phyloP scores from a whole-genome alignment of 2,113 vertebrate species.

The Pollachius pollachius region DNA sequence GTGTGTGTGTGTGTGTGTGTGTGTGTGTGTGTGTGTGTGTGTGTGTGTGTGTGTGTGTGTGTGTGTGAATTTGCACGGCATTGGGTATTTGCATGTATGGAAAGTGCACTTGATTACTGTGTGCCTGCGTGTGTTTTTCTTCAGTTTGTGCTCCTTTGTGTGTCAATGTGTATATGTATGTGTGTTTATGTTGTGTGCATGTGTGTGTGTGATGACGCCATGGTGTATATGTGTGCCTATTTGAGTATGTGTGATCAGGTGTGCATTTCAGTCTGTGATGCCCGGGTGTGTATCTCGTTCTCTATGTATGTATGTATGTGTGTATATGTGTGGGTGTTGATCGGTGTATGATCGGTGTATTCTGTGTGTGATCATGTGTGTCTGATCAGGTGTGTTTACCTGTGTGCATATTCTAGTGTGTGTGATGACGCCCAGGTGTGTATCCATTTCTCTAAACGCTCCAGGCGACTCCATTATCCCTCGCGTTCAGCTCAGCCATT shows the following conservation, averaged over 20 bases:
- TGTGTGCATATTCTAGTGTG: not conserved
- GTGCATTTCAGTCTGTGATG: not conserved
- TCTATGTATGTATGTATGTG: not conserved
- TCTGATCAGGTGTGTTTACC: not conserved
- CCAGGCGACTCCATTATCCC: too few species aligned
- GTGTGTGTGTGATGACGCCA: too few species aligned
- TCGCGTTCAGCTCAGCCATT: too few species aligned
- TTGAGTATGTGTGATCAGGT: not conserved
- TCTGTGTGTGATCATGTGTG: not conserved
- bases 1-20: not conserved
- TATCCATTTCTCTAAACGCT: too few species aligned
- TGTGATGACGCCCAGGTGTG: not conserved
- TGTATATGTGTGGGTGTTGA: not conserved
- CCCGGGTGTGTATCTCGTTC: not conserved
- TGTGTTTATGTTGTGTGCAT: too few species aligned
- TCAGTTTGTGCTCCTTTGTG: not conserved
- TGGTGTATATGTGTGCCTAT: not conserved
- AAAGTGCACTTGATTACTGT: not conserved
- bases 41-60: not conserved
- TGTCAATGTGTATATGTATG: too few species aligned
- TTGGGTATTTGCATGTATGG: not conserved
- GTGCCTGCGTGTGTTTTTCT: not conserved
- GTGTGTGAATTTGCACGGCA: not conserved
- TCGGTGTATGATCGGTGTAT: not conserved
- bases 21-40: not conserved